Base-by-base conservation (phyloP, 2,797 vertebrate genomes). In the Gallinago stenura region DNA sequence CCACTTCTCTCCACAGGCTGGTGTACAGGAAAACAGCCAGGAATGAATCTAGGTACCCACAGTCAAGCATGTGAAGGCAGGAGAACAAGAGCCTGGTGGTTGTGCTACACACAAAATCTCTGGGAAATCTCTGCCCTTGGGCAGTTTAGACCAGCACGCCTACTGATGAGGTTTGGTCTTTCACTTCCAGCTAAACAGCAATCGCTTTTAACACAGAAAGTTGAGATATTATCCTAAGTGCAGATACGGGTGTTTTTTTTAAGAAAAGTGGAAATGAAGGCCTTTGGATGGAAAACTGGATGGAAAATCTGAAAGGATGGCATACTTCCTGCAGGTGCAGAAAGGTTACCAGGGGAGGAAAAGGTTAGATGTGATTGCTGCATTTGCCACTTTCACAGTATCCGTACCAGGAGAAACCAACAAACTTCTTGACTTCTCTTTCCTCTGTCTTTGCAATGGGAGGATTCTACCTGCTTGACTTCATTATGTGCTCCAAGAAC, bases 1-100 rank as follows among this genome's bases (percentile, higher is more conserved):
- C 43, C 0, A 0, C 25, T 68, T 72, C 70, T 75, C 24, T 79
- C 31, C 60, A 5, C 2, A 2, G 19, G 24, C 8, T 65, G 22
- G 20, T n/a, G 12, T 60, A 28, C 28, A 46, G 72, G 26, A 65
- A 68, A 45, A 69, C 16, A 26, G 14, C 31, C 20, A 48, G 30
- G 26, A 45, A 15, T 82, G 10, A 39, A 30, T 46, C 14, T 61
- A 46, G 41, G 26, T 22, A 46, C 31, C 46, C 1, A 0, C 11
- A 54, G 26, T 41, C 18, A 31, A 28, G 37, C 5, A 5, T 31
- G 28, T 45, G 37, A 70, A 70, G 35, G 56, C 43, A 58, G 72
- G 24, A 93, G 80, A 62, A 37, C 2, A 51, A 77, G 33, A 71
- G 25, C 31, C 20, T 64, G 39, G 31, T 0, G 3, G 10, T 57